These are phyloP conservation scores for Marisa cornuarietis DNA, from an alignment of 1,140 invertebrate species.

Conservation along the genomic window DNA sequence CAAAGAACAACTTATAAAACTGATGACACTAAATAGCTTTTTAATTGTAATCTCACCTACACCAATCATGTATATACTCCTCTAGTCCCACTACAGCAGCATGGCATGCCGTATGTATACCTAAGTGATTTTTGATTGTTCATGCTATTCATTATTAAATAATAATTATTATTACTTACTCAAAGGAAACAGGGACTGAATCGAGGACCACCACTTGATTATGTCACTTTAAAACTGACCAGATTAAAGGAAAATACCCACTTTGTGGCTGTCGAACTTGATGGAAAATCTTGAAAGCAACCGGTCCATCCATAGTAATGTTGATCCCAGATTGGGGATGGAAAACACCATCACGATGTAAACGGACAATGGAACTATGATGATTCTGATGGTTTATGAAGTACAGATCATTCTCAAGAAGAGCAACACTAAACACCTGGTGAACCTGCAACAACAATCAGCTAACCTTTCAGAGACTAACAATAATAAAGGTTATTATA, in stretches of 20 bases:
- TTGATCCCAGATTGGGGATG: slow-evolving; percentile 8
- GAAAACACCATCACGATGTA: slow-evolving; percentile 35
- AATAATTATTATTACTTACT: background rate
- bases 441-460: slow-evolving; percentile 68
- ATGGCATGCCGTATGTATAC: no score
- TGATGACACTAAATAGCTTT: no score
- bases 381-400: slow-evolving; percentile 35
- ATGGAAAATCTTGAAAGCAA: slow-evolving; percentile 78
- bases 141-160: no score
- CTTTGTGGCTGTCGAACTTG: slow-evolving; percentile 74
- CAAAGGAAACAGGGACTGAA: background rate
- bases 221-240: no score
- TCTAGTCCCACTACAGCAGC: no score
- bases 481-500: background rate
- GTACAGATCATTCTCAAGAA: slow-evolving; percentile 63
- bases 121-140: background rate
- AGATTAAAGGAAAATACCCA: slow-evolving; percentile 35
- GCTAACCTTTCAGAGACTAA: background rate
- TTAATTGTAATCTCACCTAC: no score
- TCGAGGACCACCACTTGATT: no score
- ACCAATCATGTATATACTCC: no score
- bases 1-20: no score
- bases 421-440: slow-evolving; percentile 75
- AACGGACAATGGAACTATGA: slow-evolving; percentile 19
- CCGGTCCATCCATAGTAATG: slow-evolving; percentile 67